Evolutionary conservation across 2,113 vertebrate species (phyloP).

Genomic region (Podarcis raffonei): DNA sequence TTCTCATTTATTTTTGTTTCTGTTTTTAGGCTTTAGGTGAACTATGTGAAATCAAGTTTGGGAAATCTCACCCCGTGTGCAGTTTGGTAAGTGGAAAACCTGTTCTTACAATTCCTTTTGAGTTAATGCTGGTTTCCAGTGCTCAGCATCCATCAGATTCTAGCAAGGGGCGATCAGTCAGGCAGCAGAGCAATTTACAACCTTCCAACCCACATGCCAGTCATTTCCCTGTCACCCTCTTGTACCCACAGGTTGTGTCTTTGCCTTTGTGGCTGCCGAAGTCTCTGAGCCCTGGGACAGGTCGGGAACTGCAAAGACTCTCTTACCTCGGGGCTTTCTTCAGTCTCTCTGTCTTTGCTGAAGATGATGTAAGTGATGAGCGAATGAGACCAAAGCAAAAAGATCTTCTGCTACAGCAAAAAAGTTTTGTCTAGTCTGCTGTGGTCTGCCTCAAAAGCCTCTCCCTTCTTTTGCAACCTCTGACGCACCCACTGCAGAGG

Average conservation of each 20-base stretch:
- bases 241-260: constrained; percentile 80
- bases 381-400: not conserved
- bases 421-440: too few species aligned
- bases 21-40: constrained; percentile 90
- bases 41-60: constrained; percentile 98
- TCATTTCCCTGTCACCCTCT: not conserved
- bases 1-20: constrained; percentile 41
- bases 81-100: constrained; percentile 86
- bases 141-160: too few species aligned
- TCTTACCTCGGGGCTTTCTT: constrained; percentile 94
- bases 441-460: not conserved
- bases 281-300: constrained; percentile 89
- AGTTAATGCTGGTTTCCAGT: not conserved
- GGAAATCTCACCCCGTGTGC: constrained; percentile 95
- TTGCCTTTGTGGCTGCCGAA: constrained; percentile 94
- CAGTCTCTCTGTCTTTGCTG: constrained; percentile 95
- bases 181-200: not conserved
- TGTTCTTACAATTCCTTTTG: too few species aligned
- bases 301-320: constrained; percentile 94
- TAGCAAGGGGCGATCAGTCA: not conserved
- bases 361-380: constrained; percentile 92
- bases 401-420: not conserved
- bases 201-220: accelerated
- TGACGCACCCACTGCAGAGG: too few species aligned
- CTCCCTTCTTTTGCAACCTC: too few species aligned